Evolutionary conservation across 64 coral and sea anemone species (phyloP), one percentile per base, ranked within the genome.

Genomic region (Porites australiensis): DNA sequence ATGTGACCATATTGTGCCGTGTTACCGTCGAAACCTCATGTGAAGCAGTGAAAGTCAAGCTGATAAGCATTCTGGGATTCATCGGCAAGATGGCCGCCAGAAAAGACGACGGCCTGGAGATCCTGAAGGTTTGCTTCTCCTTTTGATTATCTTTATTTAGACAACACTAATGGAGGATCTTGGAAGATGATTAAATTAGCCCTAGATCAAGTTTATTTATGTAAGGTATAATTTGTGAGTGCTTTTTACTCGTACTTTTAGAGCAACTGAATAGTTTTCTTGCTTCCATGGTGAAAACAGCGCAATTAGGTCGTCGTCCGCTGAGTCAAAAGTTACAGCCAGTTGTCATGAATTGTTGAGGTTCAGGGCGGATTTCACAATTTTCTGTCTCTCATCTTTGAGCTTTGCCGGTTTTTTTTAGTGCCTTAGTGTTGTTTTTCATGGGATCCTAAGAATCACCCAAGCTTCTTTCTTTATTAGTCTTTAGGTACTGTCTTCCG

Each of bases 31-130:
- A 55, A 13, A 64, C 94, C 27, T 67, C 57, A 2, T 93, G 90
- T 90, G 96, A 98, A 49, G 94, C 96, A 50, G 91, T 88, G 14
- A 93, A 91, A n/a, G 96, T 98, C 6, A 98, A 95, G 77, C 80
- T 98, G 22, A 92, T 98, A 15, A 95, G 94, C 77, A 95, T 95
- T 73, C 77, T 98, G 67, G 96, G 96, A 51, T 93, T 89, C 68
- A 89, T 98, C 23, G 96, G 96, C 20, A 98, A 98, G 72, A 93
- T 98, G 91, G 90, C 94, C 13, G 91, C 91, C 4, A 83, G 57
- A 23, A 88, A 82, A 70, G 88, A 90, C 69, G 89, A 93, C 54
- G 76, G 86, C 1, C 64, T 93, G 14, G 94, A 95, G 0, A 82
- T 93, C 21, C 88, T 98, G 19, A 92, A 98, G 96, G 96, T 98